Evolutionary conservation across 2,888 invertebrate species (phyloP).

Genomic region (Fissipunctia ypsillon): DNA sequence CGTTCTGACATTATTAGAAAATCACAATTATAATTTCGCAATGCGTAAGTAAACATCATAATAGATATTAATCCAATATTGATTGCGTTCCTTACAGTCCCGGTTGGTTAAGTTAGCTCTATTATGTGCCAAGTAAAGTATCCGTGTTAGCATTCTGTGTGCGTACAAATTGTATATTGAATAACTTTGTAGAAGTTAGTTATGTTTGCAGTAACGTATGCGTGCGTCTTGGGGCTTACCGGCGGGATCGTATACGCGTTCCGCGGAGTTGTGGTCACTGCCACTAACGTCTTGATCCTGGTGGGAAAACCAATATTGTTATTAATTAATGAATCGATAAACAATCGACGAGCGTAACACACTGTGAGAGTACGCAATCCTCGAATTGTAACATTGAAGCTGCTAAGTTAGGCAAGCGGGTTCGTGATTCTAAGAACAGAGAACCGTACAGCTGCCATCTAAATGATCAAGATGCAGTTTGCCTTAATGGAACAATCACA

Average conservation of each 20-base stretch:
- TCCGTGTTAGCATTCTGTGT: conserved; percentile 67
- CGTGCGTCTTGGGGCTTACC: conserved; percentile 74
- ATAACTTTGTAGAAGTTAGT: conserved; percentile 61
- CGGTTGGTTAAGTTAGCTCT: conserved; percentile 42
- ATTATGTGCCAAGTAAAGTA: conserved; percentile 66
- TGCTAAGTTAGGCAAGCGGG: not conserved
- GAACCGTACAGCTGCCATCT: not conserved
- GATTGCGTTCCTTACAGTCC: conserved; percentile 56
- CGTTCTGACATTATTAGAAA: not conserved
- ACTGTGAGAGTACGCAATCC: not conserved
- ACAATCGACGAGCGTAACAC: not conserved
- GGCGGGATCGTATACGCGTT: conserved; percentile 75
- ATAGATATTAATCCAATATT: conserved; percentile 62
- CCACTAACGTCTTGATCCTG: conserved; percentile 82
- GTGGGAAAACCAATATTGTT: conserved; percentile 7
- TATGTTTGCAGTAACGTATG: conserved; percentile 55
- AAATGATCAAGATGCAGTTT: conserved; percentile 24
- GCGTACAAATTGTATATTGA: conserved; percentile 63
- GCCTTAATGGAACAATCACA: conserved; percentile 34
- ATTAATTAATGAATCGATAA: not conserved
- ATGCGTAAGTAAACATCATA: not conserved
- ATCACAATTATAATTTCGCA: conserved; percentile 3
- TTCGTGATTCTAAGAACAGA: conserved; percentile 12
- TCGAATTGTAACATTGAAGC: not conserved
- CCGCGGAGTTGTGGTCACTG: conserved; percentile 75